Base-by-base conservation (phyloP, 2,888 invertebrate species). In the Drosophila greeni region DNA sequence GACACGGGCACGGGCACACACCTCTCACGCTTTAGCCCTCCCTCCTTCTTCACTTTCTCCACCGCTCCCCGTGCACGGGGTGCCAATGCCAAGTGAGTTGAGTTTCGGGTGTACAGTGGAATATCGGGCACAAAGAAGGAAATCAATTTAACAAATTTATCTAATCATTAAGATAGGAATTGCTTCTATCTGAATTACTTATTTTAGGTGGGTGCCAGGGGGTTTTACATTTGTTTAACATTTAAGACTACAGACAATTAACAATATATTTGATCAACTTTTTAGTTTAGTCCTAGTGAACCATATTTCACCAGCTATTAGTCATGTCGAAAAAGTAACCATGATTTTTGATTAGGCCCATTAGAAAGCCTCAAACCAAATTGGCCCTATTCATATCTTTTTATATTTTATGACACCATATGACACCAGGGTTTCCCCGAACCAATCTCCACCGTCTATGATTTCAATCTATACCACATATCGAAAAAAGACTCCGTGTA, bases 81-180 rank as follows among this genome's bases (percentile, higher is more conserved):
- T 45, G 59, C 59, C 59, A 47, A 64, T 57, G 40, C 66, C 53
- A 66, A 55, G 66, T 47, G 48, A 53, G 47, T 66, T 40, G 12
- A 16, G 54, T 37, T 58, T 60, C 8, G 61, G 43, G 18, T 37
- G 16, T 60, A 60, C 59, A 60, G 59, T 60, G 24, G n/a, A 24
- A 45, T 45, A 45, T 60, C 45, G 37, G n/a, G n/a, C 9, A 37
- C 20, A 31, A n/a, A 18, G 16, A 31, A 12, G 18, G 16, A 5
- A 36, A 59, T 36, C 1, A n/a, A 26, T 26, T 24, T 23, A 40
- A 5, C 2, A 12, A 31, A 54, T 47, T 33, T 20, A 20, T 48
- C 31, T n/a, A 48, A 48, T n/a, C 2, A 7, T 11, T 12, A 11
- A 31, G n/a, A n/a, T 3, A 8, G 20, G 6, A 48, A 14, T 33